These are phyloP conservation scores for Trinorchestia longiramus DNA, from an alignment of 1,140 invertebrate genomes.

Conservation along the genomic window DNA sequence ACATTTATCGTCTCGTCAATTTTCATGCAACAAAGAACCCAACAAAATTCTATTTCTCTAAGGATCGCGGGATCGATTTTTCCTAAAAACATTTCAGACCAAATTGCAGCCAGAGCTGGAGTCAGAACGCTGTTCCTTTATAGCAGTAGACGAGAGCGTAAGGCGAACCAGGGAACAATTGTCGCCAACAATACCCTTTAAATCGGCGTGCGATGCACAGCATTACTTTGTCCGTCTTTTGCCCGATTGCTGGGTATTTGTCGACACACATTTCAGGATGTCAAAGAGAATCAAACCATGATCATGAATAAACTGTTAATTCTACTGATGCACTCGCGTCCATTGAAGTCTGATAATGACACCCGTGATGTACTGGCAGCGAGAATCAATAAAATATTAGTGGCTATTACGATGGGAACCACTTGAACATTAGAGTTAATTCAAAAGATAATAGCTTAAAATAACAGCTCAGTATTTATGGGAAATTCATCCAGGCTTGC, in stretches of 20 bases:
- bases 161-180: not conserved
- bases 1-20: not conserved
- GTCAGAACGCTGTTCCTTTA: not conserved
- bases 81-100: not conserved
- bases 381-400: not conserved
- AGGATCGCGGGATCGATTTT: not conserved
- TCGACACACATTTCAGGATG: not conserved
- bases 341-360: not conserved
- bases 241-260: not conserved
- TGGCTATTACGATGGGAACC: not conserved
- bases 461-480: too few species aligned
- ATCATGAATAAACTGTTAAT: not conserved
- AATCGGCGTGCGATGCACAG: not conserved
- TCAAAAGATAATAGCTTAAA: too few species aligned
- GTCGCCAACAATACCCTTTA: not conserved
- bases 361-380: not conserved
- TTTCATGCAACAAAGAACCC: not conserved
- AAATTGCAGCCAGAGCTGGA: not conserved
- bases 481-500: too few species aligned
- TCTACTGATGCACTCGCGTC: not conserved
- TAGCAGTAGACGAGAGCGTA: too few species aligned
- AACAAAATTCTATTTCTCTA: not conserved
- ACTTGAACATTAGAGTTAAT: not conserved
- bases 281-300: not conserved
- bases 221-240: not conserved